Percentiles rank a stretch among this genome's conserved stretches.
phyloP scores from a whole-genome alignment of 2,113 vertebrate species.

The Hemicordylus capensis region DNA sequence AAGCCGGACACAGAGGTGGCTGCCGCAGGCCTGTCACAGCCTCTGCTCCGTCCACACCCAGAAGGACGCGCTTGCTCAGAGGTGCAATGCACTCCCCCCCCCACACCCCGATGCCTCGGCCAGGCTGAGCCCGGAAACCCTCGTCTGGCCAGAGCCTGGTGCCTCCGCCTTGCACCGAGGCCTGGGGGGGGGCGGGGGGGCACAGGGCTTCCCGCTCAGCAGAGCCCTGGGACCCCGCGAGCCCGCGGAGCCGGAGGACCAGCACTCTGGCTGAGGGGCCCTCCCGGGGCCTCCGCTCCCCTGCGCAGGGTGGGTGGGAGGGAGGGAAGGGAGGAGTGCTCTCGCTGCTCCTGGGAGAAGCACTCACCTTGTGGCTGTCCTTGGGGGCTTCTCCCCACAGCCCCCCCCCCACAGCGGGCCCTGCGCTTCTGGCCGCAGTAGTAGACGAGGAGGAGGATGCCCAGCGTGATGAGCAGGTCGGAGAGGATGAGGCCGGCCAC shows the following conservation, averaged over 20 bases:
- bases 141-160: too few species aligned
- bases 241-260: too few species aligned
- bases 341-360: fast-evolving
- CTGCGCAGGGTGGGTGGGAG: too few species aligned
- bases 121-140: background rate
- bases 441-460: constrained; percentile 73
- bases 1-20: background rate
- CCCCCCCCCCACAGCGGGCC: background rate
- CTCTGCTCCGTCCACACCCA: too few species aligned
- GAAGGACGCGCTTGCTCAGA: background rate
- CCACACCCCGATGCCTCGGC: background rate
- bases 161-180: too few species aligned
- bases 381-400: background rate
- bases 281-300: too few species aligned
- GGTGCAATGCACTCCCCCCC: background rate
- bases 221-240: too few species aligned
- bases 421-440: constrained; percentile 71
- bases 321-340: too few species aligned
- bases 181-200: too few species aligned
- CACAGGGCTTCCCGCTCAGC: too few species aligned
- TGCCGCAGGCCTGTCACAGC: too few species aligned
- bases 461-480: constrained; percentile 74
- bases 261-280: too few species aligned
- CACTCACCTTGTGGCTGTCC: constrained; percentile 67
- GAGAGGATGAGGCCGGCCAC: constrained; percentile 56